Percentiles rank a stretch among this genome's conserved stretches.
These are phyloP conservation scores for Trichechus manatus DNA, from an alignment of 2,113 vertebrate genomes.

Conservation along the genomic window DNA sequence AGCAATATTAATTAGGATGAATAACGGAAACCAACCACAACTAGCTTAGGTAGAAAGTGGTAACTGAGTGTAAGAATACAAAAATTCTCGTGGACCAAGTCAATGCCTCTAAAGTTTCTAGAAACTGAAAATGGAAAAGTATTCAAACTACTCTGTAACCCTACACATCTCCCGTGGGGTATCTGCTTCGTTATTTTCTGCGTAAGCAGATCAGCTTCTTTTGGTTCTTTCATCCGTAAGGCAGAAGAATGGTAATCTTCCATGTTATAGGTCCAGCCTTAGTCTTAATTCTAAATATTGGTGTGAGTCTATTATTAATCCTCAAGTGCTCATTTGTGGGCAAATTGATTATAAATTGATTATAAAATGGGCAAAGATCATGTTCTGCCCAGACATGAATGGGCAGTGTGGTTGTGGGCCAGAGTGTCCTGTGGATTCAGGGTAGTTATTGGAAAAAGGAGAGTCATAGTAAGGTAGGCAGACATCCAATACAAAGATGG, in stretches of 20 bases:
- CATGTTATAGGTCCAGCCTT: neutral
- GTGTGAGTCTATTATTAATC: neutral
- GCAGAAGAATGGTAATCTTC: neutral
- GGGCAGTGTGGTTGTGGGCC: neutral
- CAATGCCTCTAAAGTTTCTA: neutral
- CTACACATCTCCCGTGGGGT: neutral
- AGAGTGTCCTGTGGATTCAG: neutral
- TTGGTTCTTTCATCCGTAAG: neutral
- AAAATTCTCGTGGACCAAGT: slow-evolving; percentile 33
- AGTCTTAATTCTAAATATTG: slow-evolving; percentile 24
- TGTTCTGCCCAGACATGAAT: neutral
- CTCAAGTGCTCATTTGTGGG: neutral
- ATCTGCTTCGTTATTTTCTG: neutral
- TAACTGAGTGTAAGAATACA: neutral
- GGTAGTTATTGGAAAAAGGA: neutral
- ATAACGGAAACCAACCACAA: neutral
- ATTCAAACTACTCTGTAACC: neutral
- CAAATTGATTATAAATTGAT: neutral
- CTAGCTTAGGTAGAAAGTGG: neutral
- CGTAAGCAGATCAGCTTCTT: neutral
- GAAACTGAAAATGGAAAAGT: neutral
- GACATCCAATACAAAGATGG: neutral
- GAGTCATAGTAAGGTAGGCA: neutral
- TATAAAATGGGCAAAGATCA: neutral
- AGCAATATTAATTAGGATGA: neutral